phyloP scores from a whole-genome alignment of 2,113 vertebrate species.

The Myanophis thanlyinensis region DNA sequence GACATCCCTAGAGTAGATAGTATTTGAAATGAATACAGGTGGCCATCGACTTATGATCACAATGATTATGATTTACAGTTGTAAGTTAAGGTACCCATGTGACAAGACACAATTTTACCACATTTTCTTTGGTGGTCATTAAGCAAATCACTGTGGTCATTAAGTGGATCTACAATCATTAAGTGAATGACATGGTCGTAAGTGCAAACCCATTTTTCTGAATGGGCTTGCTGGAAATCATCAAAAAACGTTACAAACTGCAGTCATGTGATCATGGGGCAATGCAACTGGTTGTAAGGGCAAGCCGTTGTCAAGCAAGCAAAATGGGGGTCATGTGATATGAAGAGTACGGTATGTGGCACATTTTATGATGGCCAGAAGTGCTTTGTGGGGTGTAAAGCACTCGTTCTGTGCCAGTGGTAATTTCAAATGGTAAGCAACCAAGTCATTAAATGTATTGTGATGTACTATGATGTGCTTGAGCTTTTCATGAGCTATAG shows the following conservation, averaged over 20 bases:
- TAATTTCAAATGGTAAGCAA: too few species aligned
- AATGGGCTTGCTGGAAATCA: not conserved
- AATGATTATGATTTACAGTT: not conserved
- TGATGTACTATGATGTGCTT: not conserved
- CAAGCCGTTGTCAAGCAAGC: not conserved
- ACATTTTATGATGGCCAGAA: not conserved
- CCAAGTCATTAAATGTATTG: not conserved
- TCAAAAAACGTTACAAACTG: not conserved
- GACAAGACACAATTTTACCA: not conserved
- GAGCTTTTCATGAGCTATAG: not conserved
- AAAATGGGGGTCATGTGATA: not conserved
- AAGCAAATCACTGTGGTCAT: not conserved
- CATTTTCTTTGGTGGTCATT: not conserved
- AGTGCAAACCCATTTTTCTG: not conserved
- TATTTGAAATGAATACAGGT: constrained; percentile 17
- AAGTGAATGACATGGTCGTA: not conserved
- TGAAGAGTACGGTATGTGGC: not conserved
- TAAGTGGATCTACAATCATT: not conserved
- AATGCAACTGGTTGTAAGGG: not conserved
- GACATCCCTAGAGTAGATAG: not conserved
- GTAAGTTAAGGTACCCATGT: not conserved
- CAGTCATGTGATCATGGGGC: not conserved
- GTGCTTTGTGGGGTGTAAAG: not conserved
- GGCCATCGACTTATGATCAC: not conserved
- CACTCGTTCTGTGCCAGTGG: not conserved